Conservation (phyloP, 2,113 vertebrate genomes). For the Lethenteron reissneri region DNA sequence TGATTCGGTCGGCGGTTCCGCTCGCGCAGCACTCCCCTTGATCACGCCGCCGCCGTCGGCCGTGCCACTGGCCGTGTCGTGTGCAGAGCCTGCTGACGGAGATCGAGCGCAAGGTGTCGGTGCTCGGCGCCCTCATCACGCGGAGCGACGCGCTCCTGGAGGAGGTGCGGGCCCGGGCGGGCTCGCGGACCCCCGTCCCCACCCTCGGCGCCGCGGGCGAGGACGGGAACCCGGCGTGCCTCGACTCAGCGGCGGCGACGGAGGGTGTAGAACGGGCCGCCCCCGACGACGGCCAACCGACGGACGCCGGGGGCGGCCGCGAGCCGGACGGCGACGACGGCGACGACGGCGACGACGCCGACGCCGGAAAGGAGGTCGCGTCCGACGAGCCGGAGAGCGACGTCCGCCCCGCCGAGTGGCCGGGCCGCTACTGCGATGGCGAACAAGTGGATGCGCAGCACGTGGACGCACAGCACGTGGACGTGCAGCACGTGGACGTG, state of each 20-base stretch:
- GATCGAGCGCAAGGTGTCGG: constrained; percentile 81
- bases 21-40: too few species aligned
- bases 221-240: background rate
- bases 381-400: too few species aligned
- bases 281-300: background rate
- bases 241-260: background rate
- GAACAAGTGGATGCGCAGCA: background rate
- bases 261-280: background rate
- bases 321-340: too few species aligned
- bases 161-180: constrained; percentile 61
- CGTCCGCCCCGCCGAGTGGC: too few species aligned
- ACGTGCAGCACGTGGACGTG: background rate
- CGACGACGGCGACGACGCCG: too few species aligned
- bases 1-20: too few species aligned
- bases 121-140: constrained; percentile 20
- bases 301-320: background rate
- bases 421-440: too few species aligned
- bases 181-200: too few species aligned
- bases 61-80: too few species aligned
- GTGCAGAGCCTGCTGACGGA: constrained; percentile 78
- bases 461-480: background rate
- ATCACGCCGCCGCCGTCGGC: too few species aligned
- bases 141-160: constrained; percentile 1
- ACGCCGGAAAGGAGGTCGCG: too few species aligned
- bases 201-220: too few species aligned